Conservation (phyloP, 2,113 vertebrate genomes). For the Sigmodon hispidus region DNA sequence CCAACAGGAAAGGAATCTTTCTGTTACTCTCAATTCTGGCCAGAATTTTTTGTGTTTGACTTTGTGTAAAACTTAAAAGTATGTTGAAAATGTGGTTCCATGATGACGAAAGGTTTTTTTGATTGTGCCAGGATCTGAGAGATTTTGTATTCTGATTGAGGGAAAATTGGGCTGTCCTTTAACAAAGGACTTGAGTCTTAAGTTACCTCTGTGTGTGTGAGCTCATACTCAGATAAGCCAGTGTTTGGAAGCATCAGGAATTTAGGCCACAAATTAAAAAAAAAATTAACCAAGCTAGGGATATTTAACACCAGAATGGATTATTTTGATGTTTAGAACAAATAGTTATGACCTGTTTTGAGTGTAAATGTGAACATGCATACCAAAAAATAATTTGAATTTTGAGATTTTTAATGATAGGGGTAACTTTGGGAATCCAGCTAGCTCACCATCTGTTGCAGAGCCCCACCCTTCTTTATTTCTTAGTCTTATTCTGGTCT, state of each 20-base stretch:
- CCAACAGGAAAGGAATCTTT: neutral
- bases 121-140: conserved; percentile 1
- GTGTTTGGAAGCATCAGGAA: neutral
- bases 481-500: neutral
- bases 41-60: neutral
- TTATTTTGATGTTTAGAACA: neutral
- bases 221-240: neutral
- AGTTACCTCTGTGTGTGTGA: neutral
- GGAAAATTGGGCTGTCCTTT: neutral
- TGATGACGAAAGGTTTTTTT: conserved; percentile 29
- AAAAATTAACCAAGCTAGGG: neutral
- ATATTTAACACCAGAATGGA: neutral
- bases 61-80: neutral
- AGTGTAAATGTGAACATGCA: neutral
- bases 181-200: neutral
- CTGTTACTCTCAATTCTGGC: neutral
- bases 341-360: conserved; percentile 26
- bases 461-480: neutral
- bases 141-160: conserved; percentile 19
- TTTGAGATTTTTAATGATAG: neutral
- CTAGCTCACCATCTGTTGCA: neutral
- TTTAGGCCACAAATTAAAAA: neutral
- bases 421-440: neutral
- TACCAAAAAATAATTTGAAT: neutral
- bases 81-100: neutral